Base-by-base conservation (phyloP, 2,888 invertebrate genomes). In the Caenorhabditis virilis region DNA sequence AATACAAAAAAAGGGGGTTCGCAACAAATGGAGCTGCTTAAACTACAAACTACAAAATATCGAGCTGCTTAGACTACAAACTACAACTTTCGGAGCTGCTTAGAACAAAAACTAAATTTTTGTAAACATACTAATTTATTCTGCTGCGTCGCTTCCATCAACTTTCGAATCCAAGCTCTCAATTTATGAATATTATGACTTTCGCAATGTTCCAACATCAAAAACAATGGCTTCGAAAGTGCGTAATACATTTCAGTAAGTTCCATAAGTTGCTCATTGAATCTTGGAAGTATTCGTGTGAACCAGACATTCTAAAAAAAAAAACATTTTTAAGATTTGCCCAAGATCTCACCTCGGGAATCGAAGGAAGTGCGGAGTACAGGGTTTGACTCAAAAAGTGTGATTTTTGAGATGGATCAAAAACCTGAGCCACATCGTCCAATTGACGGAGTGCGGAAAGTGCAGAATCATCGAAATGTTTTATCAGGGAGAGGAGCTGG, bases 401-500 rank as follows among this genome's bases (percentile, higher is more conserved):
- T 15, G 89, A 88, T 85, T 93, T 93, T 83, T 91, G 91, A 57
- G 88, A 88, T 0, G 91, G 89, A 84, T 94, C 93, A 85, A 93
- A 93, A 89, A 91, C 77, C 58, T 75, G 91, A 79, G 91, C 90
- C 82, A 94, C 90, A 64, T 91, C 90, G 84, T 97, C 95, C 74
- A 97, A 87, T 83, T 91, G 91, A 85, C 95, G 93, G 78, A 97
- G 88, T 16, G 93, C 93, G 78, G 91, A 90, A 56, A 95, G 91
- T 27, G 91, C 90, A 43, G 91, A 90, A 86, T 95, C 94, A 80
- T 91, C 91, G 85, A 87, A 87, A 76, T 85, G 86, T 69, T 86
- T 85, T 68, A 85, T 84, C 90, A 94, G 88, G 36, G 92, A 90
- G 74, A 97, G 88, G 56, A 93, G 88, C 84, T 94, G 93, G 33